Evolutionary conservation across 2,888 invertebrate genomes (phyloP).

Genomic region (Caenorhabditis sp.): DNA sequence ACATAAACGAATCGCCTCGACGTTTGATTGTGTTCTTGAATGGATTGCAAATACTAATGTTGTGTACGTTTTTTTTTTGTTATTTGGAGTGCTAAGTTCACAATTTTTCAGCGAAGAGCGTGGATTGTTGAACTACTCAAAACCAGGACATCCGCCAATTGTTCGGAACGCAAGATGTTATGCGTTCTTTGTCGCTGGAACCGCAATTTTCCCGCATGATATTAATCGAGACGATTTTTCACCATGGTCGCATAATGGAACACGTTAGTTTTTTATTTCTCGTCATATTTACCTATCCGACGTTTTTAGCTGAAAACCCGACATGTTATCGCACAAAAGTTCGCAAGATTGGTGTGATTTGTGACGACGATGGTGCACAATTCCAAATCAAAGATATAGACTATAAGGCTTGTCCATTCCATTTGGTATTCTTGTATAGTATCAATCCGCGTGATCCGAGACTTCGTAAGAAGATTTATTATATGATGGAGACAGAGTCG

Average conservation of each 20-base stretch:
- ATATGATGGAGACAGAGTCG: conserved; percentile 55
- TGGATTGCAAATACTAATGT: conserved; percentile 51
- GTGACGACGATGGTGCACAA: conserved; percentile 32
- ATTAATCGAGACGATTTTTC: conserved; percentile 60
- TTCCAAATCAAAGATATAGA: conserved; percentile 46
- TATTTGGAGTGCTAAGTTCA: neutral
- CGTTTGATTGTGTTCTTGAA: conserved; percentile 44
- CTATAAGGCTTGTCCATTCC: conserved; percentile 50
- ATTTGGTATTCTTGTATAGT: conserved; percentile 47
- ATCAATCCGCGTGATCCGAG: conserved; percentile 51
- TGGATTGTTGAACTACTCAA: conserved; percentile 45
- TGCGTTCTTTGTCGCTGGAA: conserved; percentile 53
- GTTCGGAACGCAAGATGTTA: conserved; percentile 49
- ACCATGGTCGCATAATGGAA: conserved; percentile 55
- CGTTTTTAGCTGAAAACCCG: conserved; percentile 36
- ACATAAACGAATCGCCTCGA: conserved; percentile 43
- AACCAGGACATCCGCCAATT: conserved; percentile 49
- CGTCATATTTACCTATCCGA: no score
- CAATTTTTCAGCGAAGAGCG: conserved; percentile 46
- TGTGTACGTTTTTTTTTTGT: conserved; percentile 33
- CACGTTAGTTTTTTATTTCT: conserved; percentile 20
- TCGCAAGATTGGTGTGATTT: conserved; percentile 42
- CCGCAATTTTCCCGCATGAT: conserved; percentile 51
- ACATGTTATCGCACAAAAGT: conserved; percentile 55
- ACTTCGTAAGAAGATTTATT: conserved; percentile 54